Base-by-base conservation (phyloP, 2,113 vertebrate species). In the Salvelinus sp. region DNA sequence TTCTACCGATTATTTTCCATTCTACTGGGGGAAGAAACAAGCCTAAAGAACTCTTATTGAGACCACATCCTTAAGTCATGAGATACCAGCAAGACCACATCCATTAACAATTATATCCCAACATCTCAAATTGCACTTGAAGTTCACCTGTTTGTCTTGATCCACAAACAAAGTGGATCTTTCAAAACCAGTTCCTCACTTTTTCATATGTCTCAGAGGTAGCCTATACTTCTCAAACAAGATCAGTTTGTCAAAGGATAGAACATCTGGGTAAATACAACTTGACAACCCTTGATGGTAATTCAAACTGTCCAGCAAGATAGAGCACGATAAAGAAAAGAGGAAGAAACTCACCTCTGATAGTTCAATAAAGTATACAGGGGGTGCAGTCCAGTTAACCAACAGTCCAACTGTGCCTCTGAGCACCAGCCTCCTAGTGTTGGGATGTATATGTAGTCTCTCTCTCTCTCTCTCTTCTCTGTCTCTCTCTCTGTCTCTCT, bases 371-470 rank as follows among this genome's bases (percentile, higher is more conserved):
- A 90, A 89, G 60, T 87, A 84, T 91, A 73, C 78, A 86, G 75
- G 62, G 79, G 83, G 76, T 80, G 67, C 60, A 83, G 81, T 91
- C 87, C 87, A 87, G 87, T 88, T 86, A 82, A 82, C 79, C 81
- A 76, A 58, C 76, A 85, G 86, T 90, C 90, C 89, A 92, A 89
- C 87, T 90, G 93, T 91, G 91, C 76, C 82, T 90, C 73, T 89
- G 87, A 86, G 86, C 85, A 89, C 88, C 87, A 92, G 88, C 79
- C 88, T 92, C 87, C 60, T 77, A 80, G 74, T 76, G 76, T 83
- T 78, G 71, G 85, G 88, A 85, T 93, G 83, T 87, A 92, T 91
- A 90, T 92, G 90, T 92, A 92, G 74, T 54, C 79, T 84, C 83
- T 71, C 50, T 54, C 73, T 27, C 70, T 57, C 70, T 54, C 57